Conservation (phyloP, 2,888 invertebrate species). For the Bursaphelenchus okinawaensis region DNA sequence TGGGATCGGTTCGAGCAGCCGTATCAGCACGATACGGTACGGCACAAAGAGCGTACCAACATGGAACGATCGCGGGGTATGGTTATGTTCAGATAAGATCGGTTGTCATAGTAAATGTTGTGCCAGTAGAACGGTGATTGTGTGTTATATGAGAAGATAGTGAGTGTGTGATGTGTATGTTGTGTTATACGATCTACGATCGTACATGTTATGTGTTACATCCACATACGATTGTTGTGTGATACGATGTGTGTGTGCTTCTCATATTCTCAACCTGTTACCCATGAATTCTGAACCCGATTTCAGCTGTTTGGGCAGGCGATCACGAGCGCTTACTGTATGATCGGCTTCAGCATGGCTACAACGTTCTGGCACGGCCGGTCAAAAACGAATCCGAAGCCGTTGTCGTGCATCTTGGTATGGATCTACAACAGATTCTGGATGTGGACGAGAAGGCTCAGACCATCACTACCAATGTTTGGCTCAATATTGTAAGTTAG, state of each 20-base stretch:
- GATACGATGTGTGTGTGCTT: background rate
- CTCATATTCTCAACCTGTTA: background rate
- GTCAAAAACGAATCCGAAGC: slow-evolving; percentile 59
- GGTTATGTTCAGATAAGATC: too few species aligned
- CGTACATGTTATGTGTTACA: too few species aligned
- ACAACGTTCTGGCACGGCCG: slow-evolving; percentile 60
- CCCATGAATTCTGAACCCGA: background rate
- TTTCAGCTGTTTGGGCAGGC: slow-evolving; percentile 41
- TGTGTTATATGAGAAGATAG: too few species aligned
- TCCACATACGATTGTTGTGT: background rate
- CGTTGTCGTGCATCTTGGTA: slow-evolving; percentile 59
- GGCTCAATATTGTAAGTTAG: slow-evolving; percentile 86
- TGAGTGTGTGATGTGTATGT: too few species aligned
- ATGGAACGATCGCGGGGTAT: background rate
- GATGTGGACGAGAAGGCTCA: slow-evolving; percentile 89
- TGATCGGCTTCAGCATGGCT: slow-evolving; percentile 57
- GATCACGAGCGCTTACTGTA: slow-evolving; percentile 59
- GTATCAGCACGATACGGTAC: background rate
- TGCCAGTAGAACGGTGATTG: too few species aligned
- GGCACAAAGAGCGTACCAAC: background rate
- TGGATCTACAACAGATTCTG: slow-evolving; percentile 62
- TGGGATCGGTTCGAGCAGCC: background rate
- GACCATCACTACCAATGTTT: slow-evolving; percentile 94
- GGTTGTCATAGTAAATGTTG: too few species aligned
- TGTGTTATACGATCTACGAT: too few species aligned